phyloP scores from a whole-genome alignment of 2,797 vertebrate species.

The Sebastiscus albofasciatus region DNA sequence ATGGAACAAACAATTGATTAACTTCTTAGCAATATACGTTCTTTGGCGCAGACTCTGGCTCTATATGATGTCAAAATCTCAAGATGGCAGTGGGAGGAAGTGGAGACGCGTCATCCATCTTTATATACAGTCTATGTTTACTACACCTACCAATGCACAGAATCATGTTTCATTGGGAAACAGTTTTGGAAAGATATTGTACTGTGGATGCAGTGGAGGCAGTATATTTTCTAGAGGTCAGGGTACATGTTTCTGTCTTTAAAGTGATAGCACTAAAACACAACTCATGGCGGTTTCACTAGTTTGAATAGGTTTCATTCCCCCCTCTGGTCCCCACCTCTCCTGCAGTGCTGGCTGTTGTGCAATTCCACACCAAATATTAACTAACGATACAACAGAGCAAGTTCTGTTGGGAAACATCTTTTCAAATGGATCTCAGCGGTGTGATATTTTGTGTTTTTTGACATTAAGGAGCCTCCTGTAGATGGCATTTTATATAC shows the following conservation, averaged over 20 bases:
- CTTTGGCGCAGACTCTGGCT: too few species aligned
- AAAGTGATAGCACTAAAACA: not conserved
- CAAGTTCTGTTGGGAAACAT: slow-evolving; percentile 4
- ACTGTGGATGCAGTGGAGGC: not conserved
- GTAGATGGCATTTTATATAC: not conserved
- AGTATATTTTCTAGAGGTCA: not conserved
- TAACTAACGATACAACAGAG: not conserved
- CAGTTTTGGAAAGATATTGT: not conserved
- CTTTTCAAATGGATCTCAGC: not conserved
- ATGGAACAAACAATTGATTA: too few species aligned
- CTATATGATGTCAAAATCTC: too few species aligned
- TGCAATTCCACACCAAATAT: not conserved
- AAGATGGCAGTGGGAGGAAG: not conserved
- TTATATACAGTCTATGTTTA: not conserved
- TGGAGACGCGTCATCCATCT: not conserved
- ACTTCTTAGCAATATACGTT: too few species aligned
- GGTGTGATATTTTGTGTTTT: not conserved
- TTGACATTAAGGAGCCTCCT: not conserved
- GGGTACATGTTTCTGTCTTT: not conserved
- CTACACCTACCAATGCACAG: not conserved
- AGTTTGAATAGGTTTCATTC: not conserved
- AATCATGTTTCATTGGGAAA: not conserved
- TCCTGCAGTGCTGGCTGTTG: not conserved
- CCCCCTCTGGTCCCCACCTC: not conserved
- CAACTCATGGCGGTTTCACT: not conserved